Conservation (phyloP, 2,888 invertebrate genomes). For the Drosophila recens region DNA sequence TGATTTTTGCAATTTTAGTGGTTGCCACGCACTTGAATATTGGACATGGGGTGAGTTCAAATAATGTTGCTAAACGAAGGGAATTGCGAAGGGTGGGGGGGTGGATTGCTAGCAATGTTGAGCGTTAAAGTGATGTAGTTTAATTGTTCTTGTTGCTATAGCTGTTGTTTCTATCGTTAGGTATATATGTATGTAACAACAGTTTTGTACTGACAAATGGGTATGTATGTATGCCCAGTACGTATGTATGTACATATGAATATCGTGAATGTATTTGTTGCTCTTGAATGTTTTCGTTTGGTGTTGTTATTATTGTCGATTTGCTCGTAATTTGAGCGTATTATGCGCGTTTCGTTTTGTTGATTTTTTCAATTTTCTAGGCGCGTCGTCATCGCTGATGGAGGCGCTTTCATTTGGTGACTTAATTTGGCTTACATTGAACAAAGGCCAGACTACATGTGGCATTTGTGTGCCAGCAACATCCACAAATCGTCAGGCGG, state of each 20-base stretch:
- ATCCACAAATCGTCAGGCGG: neutral
- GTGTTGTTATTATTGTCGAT: conserved; percentile 15
- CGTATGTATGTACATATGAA: neutral
- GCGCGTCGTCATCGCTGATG: conserved; percentile 35
- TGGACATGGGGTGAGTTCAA: neutral
- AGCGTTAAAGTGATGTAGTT: conserved; percentile 39
- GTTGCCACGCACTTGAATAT: conserved; percentile 24
- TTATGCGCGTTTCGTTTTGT: conserved; percentile 46
- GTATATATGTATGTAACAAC: neutral
- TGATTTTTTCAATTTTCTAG: conserved; percentile 46
- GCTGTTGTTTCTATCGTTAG: conserved; percentile 12
- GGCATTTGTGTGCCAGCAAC: neutral
- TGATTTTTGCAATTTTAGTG: conserved; percentile 43
- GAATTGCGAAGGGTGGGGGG: neutral
- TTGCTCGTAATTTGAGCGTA: conserved; percentile 38
- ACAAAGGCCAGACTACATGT: neutral
- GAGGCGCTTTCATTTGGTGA: conserved; percentile 1
- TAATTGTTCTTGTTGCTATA: conserved; percentile 30
- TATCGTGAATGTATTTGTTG: conserved; percentile 2
- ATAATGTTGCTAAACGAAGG: neutral
- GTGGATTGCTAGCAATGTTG: neutral
- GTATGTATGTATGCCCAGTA: neutral
- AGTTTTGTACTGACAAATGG: conserved; percentile 5
- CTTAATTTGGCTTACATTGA: neutral
- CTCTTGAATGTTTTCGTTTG: conserved; percentile 19